Evolutionary conservation across 2,888 invertebrate species (phyloP).

Genomic region (Thelaira solivaga): DNA sequence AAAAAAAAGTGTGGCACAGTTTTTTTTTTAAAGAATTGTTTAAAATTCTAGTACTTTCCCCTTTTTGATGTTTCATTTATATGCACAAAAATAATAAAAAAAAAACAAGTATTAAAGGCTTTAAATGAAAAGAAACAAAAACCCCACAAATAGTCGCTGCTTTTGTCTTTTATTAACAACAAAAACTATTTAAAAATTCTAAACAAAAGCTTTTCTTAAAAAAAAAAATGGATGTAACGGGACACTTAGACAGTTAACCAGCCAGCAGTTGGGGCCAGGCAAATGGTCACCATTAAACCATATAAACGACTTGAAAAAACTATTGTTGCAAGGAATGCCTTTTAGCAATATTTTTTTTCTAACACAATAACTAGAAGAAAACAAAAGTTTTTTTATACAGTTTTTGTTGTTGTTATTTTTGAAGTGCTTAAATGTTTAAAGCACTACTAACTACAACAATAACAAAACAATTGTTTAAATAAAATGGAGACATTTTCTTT

Average conservation of each 20-base stretch:
- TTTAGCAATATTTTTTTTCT: slow-evolving; percentile 4
- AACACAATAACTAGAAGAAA: slow-evolving; percentile 16
- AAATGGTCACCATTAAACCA: slow-evolving; percentile 50
- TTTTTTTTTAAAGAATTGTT: slow-evolving; percentile 43
- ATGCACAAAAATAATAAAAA: background rate
- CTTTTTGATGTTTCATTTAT: slow-evolving; percentile 24
- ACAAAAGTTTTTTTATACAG: slow-evolving; percentile 3
- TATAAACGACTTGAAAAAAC: slow-evolving; percentile 17
- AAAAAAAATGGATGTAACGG: slow-evolving; percentile 17
- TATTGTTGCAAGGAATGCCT: slow-evolving; percentile 24
- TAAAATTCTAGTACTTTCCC: slow-evolving; percentile 19
- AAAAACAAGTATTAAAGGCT: slow-evolving; percentile 50
- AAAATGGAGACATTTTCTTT: slow-evolving; percentile 39
- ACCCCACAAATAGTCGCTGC: slow-evolving; percentile 53
- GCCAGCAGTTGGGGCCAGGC: slow-evolving; percentile 20
- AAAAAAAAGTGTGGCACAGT: slow-evolving; percentile 25
- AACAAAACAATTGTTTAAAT: slow-evolving; percentile 30
- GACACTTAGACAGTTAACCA: slow-evolving; percentile 55
- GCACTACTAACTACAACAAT: slow-evolving; percentile 12
- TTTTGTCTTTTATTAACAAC: slow-evolving; percentile 46
- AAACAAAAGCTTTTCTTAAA: slow-evolving; percentile 17
- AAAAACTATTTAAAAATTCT: slow-evolving; percentile 31
- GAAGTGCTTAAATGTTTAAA: slow-evolving; percentile 46
- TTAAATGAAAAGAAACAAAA: slow-evolving; percentile 40
- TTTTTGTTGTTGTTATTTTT: background rate